Conservation (phyloP, 1,140 invertebrate genomes). For the Danaus melanippus region DNA sequence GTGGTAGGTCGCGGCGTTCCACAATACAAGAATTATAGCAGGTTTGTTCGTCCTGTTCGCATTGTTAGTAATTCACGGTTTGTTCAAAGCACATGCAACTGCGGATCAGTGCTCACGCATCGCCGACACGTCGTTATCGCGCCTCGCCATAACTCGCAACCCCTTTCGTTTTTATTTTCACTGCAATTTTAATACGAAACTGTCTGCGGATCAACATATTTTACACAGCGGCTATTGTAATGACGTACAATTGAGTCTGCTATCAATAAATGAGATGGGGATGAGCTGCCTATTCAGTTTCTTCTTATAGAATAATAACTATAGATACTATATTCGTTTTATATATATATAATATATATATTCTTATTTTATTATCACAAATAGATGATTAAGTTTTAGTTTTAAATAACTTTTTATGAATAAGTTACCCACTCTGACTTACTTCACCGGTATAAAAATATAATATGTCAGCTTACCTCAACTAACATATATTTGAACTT, state of each 20-base stretch:
- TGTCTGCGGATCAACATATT: constrained; percentile 62
- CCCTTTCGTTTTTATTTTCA: constrained; percentile 52
- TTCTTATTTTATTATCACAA: too few relatives aligned
- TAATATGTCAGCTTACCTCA: too few relatives aligned
- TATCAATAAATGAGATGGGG: constrained; percentile 44
- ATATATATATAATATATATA: too few relatives aligned
- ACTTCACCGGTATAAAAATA: too few relatives aligned
- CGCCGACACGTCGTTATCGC: constrained; percentile 52
- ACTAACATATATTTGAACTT: too few relatives aligned
- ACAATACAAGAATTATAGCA: constrained; percentile 57
- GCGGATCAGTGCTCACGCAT: constrained; percentile 47
- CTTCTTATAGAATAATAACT: constrained; percentile 1
- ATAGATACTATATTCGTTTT: too few relatives aligned
- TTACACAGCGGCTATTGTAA: constrained; percentile 46
- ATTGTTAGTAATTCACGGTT: constrained; percentile 34
- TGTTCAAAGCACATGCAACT: constrained; percentile 34
- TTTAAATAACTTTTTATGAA: too few relatives aligned
- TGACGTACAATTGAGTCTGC: constrained; percentile 41
- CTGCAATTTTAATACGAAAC: constrained; percentile 56
- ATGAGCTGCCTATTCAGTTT: constrained; percentile 28
- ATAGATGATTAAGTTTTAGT: too few relatives aligned
- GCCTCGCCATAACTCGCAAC: constrained; percentile 40
- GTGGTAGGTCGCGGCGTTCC: constrained; percentile 29
- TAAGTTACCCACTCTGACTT: too few relatives aligned
- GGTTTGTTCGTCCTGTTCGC: constrained; percentile 41